These are phyloP conservation scores for Zootermopsis nevadensis DNA, from an alignment of 2,888 invertebrate species.

Conservation along the genomic window DNA sequence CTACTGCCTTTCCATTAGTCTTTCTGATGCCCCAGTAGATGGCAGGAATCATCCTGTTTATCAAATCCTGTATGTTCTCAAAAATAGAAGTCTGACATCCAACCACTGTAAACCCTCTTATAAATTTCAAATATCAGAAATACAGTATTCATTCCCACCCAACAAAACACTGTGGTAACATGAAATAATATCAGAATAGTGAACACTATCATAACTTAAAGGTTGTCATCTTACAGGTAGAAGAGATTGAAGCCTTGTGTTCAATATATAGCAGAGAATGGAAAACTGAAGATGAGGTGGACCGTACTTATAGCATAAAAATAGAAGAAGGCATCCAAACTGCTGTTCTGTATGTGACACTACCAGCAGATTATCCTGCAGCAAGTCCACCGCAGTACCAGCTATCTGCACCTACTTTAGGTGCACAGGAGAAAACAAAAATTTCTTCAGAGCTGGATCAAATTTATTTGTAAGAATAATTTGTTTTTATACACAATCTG, in stretches of 20 bases:
- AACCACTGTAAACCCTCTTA: no score
- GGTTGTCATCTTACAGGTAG: slow-evolving; percentile 62
- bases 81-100: no score
- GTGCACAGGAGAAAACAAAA: slow-evolving; percentile 68
- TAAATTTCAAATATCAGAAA: no score
- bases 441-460: slow-evolving; percentile 71
- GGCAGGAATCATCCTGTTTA: no score
- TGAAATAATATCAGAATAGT: background rate
- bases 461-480: slow-evolving; percentile 72
- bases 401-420: slow-evolving; percentile 78
- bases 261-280: slow-evolving; percentile 80
- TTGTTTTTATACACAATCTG: background rate
- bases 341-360: slow-evolving; percentile 72
- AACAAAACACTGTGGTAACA: no score
- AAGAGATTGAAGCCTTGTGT: slow-evolving; percentile 78
- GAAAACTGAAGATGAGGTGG: slow-evolving; percentile 69
- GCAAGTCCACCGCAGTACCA: slow-evolving; percentile 75
- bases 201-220: background rate
- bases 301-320: slow-evolving; percentile 71
- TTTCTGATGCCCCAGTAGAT: no score
- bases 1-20: no score
- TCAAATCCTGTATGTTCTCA: no score
- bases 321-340: slow-evolving; percentile 66
- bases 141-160: no score
- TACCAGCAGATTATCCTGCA: slow-evolving; percentile 75